Conservation (phyloP, 2,888 invertebrate species). For the Meghimatium bilineatum region DNA sequence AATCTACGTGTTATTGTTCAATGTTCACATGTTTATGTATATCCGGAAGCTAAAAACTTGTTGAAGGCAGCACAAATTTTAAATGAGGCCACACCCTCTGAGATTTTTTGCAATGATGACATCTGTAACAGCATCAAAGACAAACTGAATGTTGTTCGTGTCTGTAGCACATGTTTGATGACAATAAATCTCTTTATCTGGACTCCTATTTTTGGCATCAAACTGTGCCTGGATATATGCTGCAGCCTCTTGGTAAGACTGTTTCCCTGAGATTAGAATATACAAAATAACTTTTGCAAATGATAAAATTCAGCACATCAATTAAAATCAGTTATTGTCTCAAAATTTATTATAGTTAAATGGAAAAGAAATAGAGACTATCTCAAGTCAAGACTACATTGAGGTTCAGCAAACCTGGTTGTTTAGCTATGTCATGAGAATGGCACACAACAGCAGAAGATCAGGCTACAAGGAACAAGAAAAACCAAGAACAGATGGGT, state of each 20-base stretch:
- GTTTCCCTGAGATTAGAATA: slow-evolving; percentile 69
- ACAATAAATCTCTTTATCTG: slow-evolving; percentile 99
- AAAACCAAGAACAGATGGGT: too few species aligned
- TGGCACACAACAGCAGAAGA: too few species aligned
- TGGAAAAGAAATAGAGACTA: too few species aligned
- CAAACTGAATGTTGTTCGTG: slow-evolving; percentile 99
- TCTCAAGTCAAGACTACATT: too few species aligned
- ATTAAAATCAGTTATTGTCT: too few species aligned
- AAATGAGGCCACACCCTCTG: slow-evolving; percentile 99
- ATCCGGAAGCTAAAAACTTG: neutral
- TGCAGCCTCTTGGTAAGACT: slow-evolving; percentile 95
- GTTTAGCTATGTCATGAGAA: too few species aligned
- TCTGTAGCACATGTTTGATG: slow-evolving; percentile 99
- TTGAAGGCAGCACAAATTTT: slow-evolving; percentile 19
- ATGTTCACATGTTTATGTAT: neutral
- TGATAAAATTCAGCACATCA: too few species aligned
- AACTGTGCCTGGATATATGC: slow-evolving; percentile 99
- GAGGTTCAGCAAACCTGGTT: too few species aligned
- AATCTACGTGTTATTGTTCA: neutral
- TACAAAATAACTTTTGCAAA: slow-evolving; percentile 20
- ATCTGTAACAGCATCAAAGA: slow-evolving; percentile 99
- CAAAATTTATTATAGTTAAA: too few species aligned
- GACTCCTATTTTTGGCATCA: slow-evolving; percentile 99
- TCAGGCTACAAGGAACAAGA: too few species aligned
- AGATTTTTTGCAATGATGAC: slow-evolving; percentile 99